Conservation (phyloP, 2,888 invertebrate genomes). For the Ophion ellenae region DNA sequence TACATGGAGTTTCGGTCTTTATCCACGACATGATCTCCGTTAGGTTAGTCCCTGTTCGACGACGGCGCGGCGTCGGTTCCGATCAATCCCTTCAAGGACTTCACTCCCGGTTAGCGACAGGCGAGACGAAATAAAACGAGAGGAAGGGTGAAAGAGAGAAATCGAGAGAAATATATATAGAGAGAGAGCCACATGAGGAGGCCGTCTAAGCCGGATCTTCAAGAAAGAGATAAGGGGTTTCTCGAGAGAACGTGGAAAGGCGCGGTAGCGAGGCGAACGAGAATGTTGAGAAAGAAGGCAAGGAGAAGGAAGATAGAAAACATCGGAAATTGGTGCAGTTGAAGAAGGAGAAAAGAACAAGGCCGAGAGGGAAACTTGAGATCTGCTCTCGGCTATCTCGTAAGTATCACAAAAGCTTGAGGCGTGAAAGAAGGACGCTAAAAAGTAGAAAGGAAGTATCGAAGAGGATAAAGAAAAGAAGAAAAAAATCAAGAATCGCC, state of each 20-base stretch:
- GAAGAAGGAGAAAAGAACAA: slow-evolving; percentile 50
- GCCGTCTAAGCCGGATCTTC: slow-evolving; percentile 22
- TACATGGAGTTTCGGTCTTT: slow-evolving; percentile 40
- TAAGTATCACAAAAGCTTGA: slow-evolving; percentile 17
- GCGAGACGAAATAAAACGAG: slow-evolving; percentile 70
- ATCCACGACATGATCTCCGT: slow-evolving; percentile 68
- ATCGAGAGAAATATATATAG: slow-evolving; percentile 25
- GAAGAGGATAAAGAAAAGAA: neutral
- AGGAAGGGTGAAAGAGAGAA: slow-evolving; percentile 45
- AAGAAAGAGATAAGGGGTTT: too few relatives aligned
- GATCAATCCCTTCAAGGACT: slow-evolving; percentile 77
- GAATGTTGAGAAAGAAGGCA: slow-evolving; percentile 12
- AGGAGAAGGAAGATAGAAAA: slow-evolving; percentile 62
- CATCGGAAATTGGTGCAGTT: slow-evolving; percentile 42
- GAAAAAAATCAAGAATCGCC: slow-evolving; percentile 12
- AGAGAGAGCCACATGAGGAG: slow-evolving; percentile 11
- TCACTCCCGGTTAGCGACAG: slow-evolving; percentile 70
- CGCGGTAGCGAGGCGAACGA: slow-evolving; percentile 69
- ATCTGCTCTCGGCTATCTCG: slow-evolving; percentile 50
- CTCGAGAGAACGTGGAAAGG: slow-evolving; percentile 53
- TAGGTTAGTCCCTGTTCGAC: slow-evolving; percentile 68
- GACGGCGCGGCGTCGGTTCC: slow-evolving; percentile 70
- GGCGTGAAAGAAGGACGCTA: slow-evolving; percentile 21
- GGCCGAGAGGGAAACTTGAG: slow-evolving; percentile 65
- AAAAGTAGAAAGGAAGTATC: slow-evolving; percentile 3